Evolutionary conservation across 2,797 vertebrate species (phyloP), one percentile per base, ranked within the genome.

Genomic region (Spea hammondii): DNA sequence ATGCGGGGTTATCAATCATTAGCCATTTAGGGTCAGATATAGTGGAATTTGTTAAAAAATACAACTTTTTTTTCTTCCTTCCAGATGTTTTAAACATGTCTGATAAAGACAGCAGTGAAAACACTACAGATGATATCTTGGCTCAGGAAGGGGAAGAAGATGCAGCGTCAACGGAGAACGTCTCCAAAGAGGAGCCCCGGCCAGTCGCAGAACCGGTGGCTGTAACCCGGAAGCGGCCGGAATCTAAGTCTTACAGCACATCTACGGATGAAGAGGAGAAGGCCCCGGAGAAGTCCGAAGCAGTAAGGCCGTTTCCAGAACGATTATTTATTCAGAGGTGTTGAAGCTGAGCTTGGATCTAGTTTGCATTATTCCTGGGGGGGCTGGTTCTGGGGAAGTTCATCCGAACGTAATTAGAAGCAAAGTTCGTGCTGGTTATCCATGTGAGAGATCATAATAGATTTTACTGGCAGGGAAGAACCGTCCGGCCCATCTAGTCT

Each of bases 171-270:
- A 1, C 50, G 50, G 82, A 86, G 76, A 79, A 44, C 65, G 76
- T 0, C 47, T 83, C 84, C 8, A 83, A 76, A 7, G 81, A 45
- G 51, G 85, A 92, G 57, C 84, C 12, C 64, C 84, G 90, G 8
- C 4, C 17, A 1, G 47, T 53, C 68, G 78, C 84, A 0, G 92
- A 94, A 11, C 87, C 93, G 13, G 88, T 91, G 12, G 87, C 88
- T 79, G 91, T 92, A 86, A 94, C 94, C 83, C 90, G 95, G 70
- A 96, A 92, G 86, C 95, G 95, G 85, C 94, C 96, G 1, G 96
- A 97, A 5, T 50, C 86, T 57, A 91, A 91, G 84, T 74, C 86
- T 65, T 78, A 82, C 7, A 82, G 83, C 2, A 54, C 7, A 13
- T 64, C 79, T 12, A 46, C 53, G 6, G 79, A 81, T 12, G 74